Base-by-base conservation (phyloP, 2,797 vertebrate species). In the Gymnodraco acuticeps region DNA sequence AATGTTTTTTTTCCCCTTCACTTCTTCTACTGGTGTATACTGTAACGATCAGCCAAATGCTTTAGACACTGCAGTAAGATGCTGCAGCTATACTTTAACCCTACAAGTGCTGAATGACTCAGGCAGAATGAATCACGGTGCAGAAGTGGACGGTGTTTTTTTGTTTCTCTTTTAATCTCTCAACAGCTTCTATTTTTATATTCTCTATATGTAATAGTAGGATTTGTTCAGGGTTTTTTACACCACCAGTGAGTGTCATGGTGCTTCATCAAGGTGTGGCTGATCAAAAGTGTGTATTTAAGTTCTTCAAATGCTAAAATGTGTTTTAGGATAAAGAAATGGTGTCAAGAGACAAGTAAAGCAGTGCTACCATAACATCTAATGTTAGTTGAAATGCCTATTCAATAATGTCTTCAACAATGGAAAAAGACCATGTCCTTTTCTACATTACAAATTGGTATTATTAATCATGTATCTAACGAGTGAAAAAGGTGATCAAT, bases 51-150 rank as follows among this genome's bases (percentile, higher is more conserved):
- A 92, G 92, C 88, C 91, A 86, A 89, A 91, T 75, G 92, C 92
- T 94, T 95, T 94, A 93, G 94, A 95, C 94, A 95, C 82, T 97
- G 96, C 96, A 96, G 95, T 94, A 96, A 94, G 94, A 95, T 90
- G 93, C 95, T 96, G 96, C 96, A 95, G 95, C 94, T 95, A 91
- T 93, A 88, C 85, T 92, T 96, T 96, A 96, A 96, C 96, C 94
- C 94, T 89, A 70, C 77, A 65, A 83, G 85, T 93, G 93, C 93
- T 87, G 89, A 84, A 88, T 87, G 90, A 93, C 77, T 92, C 70
- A 78, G 75, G 79, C 71, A 81, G 80, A 89, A 88, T 89, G 82
- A 90, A 91, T 89, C 85, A 87, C 62, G 31, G 72, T 81, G 81
- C 83, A 93, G 93, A 90, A 93, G 91, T 92, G 92, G 91, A 93